phyloP scores from a whole-genome alignment of 2,888 invertebrate genomes.

The Cryptocephalus moraei region DNA sequence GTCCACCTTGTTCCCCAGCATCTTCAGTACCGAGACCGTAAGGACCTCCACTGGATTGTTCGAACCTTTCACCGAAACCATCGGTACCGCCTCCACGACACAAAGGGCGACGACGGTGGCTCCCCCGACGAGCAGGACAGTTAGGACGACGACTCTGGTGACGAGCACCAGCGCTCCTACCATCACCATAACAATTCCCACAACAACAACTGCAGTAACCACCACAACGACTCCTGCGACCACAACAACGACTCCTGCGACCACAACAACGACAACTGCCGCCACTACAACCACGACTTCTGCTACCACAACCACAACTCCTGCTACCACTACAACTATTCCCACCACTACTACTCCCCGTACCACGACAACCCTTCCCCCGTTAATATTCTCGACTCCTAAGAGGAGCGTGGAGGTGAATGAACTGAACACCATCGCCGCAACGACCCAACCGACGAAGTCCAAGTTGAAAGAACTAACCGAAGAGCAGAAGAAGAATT shows the following conservation, averaged over 20 bases:
- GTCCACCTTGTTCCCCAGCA: constrained; percentile 23
- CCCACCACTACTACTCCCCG: constrained; percentile 4
- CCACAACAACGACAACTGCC: constrained; percentile 3
- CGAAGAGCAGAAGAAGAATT: constrained; percentile 32
- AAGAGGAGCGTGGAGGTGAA: constrained; percentile 6
- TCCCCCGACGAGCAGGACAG: neutral
- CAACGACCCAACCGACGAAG: constrained; percentile 8
- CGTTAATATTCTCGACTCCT: constrained; percentile 2
- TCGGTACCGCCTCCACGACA: neutral
- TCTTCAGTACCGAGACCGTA: constrained; percentile 13
- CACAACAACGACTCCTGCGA: constrained; percentile 1
- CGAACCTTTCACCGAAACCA: neutral
- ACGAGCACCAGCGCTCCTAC: constrained; percentile 4
- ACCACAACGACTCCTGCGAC: constrained; percentile 10
- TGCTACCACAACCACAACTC: constrained; percentile 1
- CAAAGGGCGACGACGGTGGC: neutral
- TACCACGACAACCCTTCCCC: neutral
- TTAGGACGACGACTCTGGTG: neutral
- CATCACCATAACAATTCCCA: neutral
- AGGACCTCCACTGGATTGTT: constrained; percentile 7
- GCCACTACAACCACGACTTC: constrained; percentile 3
- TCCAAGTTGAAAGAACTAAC: constrained; percentile 28
- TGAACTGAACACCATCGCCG: constrained; percentile 6
- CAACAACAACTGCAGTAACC: constrained; percentile 5
- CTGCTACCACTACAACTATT: constrained; percentile 5